phyloP scores from a whole-genome alignment of 2,113 vertebrate species.

The Tauraco erythrolophus region DNA sequence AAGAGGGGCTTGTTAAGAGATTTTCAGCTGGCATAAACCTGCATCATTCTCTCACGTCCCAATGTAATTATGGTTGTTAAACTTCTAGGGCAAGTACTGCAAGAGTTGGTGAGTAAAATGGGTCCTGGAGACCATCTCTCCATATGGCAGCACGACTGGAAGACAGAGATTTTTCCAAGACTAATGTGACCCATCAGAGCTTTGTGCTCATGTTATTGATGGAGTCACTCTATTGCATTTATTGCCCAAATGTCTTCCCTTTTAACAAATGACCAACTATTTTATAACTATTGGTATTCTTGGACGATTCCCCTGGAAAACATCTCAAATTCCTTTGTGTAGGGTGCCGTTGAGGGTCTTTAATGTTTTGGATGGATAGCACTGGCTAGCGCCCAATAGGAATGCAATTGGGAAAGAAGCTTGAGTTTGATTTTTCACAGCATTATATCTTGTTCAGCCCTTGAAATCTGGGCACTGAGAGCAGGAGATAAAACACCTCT shows the following conservation, averaged over 20 bases:
- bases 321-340: not conserved
- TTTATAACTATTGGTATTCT: not conserved
- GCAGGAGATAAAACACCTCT: not conserved
- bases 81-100: not conserved
- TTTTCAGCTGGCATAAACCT: not conserved
- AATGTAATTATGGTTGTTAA: not conserved
- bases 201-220: not conserved
- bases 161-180: not conserved
- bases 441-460: not conserved
- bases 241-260: not conserved
- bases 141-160: not conserved
- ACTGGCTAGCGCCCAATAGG: not conserved
- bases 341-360: not conserved
- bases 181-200: not conserved
- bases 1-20: not conserved
- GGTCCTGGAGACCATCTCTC: not conserved
- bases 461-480: not conserved
- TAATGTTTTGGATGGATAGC: not conserved
- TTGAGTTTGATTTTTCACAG: slow-evolving; percentile 8
- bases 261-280: not conserved
- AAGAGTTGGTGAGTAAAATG: not conserved
- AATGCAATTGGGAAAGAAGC: not conserved
- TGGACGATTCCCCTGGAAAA: not conserved
- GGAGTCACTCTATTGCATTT: not conserved
- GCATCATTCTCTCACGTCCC: not conserved